phyloP scores from a whole-genome alignment of 1,140 invertebrate species.

The Eupeodes corollae region DNA sequence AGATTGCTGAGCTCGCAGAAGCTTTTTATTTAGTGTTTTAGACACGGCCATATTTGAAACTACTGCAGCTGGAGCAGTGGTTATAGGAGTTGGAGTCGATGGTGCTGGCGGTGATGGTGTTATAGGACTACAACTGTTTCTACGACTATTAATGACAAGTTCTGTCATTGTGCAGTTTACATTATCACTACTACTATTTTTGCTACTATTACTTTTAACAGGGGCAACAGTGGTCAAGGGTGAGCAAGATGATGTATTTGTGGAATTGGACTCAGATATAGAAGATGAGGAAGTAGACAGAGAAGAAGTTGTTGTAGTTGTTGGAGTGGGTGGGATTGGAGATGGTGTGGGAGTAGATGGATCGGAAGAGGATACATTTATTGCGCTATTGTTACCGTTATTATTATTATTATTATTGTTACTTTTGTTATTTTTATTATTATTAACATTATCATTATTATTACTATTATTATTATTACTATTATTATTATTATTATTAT shows the following conservation, averaged over 20 bases:
- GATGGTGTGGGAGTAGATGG: no score
- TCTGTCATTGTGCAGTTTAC: background rate
- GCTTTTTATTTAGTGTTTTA: conserved; percentile 34
- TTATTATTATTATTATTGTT: conserved; percentile 5
- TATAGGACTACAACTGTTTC: conserved; percentile 5
- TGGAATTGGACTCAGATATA: no score
- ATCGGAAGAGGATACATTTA: no score
- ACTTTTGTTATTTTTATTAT: conserved; percentile 4
- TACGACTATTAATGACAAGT: background rate
- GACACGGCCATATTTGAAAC: background rate
- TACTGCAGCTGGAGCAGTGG: background rate
- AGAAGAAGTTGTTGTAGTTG: no score
- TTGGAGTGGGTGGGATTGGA: no score
- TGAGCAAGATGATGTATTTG: background rate
- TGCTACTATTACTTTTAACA: background rate
- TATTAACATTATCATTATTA: conserved; percentile 5
- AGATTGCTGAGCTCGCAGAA: conserved; percentile 30
- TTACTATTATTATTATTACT: conserved; percentile 5
- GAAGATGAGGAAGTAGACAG: no score
- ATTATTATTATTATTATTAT: conserved; percentile 6
- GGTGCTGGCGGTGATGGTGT: conserved; percentile 1
- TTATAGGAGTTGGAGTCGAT: conserved; percentile 2
- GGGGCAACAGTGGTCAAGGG: background rate
- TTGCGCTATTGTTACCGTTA: conserved; percentile 1
- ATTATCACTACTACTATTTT: background rate